Evolutionary conservation across 2,797 vertebrate genomes (phyloP).

Genomic region (Hippocampus kuda): DNA sequence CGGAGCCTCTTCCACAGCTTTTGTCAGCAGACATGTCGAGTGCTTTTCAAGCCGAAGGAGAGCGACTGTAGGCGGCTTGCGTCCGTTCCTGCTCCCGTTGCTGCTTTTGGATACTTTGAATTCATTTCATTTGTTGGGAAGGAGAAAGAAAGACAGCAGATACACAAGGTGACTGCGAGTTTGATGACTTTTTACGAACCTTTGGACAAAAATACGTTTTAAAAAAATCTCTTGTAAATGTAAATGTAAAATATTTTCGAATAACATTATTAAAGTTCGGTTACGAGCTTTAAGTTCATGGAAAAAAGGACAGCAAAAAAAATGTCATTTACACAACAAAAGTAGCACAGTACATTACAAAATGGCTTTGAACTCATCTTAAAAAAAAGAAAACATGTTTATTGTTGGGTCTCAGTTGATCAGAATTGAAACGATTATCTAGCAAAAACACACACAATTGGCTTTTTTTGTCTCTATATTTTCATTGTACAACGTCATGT

Average conservation of each 20-base stretch:
- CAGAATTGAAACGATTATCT: no score
- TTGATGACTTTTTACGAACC: neutral
- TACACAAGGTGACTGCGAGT: slow-evolving; percentile 1
- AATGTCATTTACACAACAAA: no score
- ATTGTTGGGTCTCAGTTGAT: no score
- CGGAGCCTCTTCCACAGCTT: neutral
- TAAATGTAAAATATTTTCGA: neutral
- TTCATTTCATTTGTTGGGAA: slow-evolving; percentile 1
- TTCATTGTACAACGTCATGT: no score
- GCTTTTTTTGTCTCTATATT: no score
- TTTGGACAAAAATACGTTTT: neutral
- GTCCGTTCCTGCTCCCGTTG: neutral
- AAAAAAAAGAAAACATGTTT: no score
- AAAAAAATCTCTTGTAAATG: neutral
- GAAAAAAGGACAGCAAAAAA: no score
- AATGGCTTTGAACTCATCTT: no score
- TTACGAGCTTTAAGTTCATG: neutral
- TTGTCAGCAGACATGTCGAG: neutral
- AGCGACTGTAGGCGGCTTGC: slow-evolving; percentile 2
- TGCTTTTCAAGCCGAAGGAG: neutral
- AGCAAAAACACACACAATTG: no score
- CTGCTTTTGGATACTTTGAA: slow-evolving; percentile 3
- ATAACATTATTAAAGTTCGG: neutral
- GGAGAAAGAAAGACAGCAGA: neutral
- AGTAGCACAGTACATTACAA: no score